Evolutionary conservation across 2,888 invertebrate species (phyloP).

Genomic region (Drosophila borealis): DNA sequence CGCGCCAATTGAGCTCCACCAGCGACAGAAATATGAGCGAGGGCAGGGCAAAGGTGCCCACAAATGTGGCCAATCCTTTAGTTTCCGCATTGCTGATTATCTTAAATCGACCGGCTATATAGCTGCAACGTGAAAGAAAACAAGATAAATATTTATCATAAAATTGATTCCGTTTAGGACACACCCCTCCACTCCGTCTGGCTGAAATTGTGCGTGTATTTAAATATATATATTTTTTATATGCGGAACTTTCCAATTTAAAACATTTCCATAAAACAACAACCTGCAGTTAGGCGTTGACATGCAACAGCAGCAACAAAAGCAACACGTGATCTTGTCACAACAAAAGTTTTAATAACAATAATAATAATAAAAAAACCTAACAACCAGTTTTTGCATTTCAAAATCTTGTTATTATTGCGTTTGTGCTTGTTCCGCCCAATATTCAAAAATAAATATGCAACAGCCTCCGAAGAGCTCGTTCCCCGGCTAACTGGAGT

Average conservation of each 20-base stretch:
- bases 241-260: conserved; percentile 28
- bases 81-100: conserved; percentile 93
- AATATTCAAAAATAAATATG: conserved; percentile 5
- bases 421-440: conserved; percentile 13
- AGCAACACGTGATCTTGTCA: conserved; percentile 24
- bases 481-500: conserved; percentile 31
- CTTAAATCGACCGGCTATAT: conserved; percentile 93
- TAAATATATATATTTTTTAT: not conserved
- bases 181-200: conserved; percentile 10
- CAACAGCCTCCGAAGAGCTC: not conserved
- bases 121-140: conserved; percentile 86
- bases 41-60: conserved; percentile 96
- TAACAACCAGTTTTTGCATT: conserved; percentile 39
- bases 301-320: conserved; percentile 38
- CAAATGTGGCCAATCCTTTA: conserved; percentile 96
- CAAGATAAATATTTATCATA: not conserved
- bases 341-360: conserved; percentile 6
- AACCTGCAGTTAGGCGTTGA: not conserved
- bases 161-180: not conserved
- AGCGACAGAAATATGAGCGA: conserved; percentile 95
- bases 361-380: conserved; percentile 7
- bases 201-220: conserved; percentile 20
- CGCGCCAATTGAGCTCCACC: conserved; percentile 92
- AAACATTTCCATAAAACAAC: not conserved
- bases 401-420: conserved; percentile 18